These are phyloP conservation scores for Pelecanoides urinatrix DNA, from an alignment of 2,113 vertebrate genomes.

Conservation along the genomic window DNA sequence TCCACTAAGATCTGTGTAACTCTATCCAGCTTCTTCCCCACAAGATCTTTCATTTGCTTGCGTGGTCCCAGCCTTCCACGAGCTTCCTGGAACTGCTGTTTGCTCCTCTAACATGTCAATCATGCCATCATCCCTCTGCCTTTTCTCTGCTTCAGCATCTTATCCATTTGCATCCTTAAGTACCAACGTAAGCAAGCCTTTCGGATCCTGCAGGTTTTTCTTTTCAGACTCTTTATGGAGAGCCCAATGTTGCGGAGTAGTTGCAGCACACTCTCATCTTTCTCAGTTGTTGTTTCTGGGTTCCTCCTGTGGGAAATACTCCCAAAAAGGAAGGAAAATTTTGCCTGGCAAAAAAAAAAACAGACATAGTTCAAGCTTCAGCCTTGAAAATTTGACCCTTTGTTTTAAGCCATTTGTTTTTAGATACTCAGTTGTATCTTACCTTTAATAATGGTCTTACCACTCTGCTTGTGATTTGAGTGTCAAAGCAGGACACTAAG, in stretches of 20 bases:
- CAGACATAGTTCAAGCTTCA: not conserved
- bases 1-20: not conserved
- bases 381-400: not conserved
- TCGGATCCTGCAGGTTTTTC: not conserved
- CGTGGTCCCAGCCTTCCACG: not conserved
- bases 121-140: not conserved
- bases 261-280: not conserved
- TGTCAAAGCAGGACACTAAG: not conserved
- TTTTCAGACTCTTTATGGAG: not conserved
- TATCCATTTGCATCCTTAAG: not conserved
- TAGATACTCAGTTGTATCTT: not conserved
- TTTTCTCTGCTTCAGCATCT: not conserved
- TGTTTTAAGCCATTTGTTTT: not conserved
- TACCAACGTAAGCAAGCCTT: not conserved
- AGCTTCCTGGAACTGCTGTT: not conserved
- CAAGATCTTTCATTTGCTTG: not conserved
- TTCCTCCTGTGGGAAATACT: not conserved
- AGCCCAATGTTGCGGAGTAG: not conserved
- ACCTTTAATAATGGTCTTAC: not conserved
- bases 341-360: not conserved
- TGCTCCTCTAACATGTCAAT: not conserved
- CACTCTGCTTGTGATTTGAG: not conserved
- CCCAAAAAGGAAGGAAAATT: not conserved
- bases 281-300: not conserved
- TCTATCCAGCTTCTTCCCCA: not conserved